Evolutionary conservation across 2,113 vertebrate genomes (phyloP).

Genomic region (Ornithorhynchus anatinus): DNA sequence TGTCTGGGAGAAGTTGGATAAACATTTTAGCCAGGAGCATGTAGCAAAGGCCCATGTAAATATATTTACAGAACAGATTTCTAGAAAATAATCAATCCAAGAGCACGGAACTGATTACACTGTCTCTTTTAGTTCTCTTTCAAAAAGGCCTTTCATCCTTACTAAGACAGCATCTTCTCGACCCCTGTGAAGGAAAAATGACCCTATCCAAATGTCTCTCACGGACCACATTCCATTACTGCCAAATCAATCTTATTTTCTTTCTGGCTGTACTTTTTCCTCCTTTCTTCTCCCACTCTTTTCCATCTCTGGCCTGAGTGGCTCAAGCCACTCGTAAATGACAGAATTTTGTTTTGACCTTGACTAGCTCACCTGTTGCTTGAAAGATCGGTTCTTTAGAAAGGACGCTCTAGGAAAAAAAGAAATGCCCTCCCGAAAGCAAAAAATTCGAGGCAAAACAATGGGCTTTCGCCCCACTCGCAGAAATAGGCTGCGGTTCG

Average conservation of each 20-base stretch:
- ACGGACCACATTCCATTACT: neutral
- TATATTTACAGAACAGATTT: too few species aligned
- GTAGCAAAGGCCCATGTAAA: too few species aligned
- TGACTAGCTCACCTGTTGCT: too few species aligned
- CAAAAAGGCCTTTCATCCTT: neutral
- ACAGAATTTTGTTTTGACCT: constrained; percentile 3
- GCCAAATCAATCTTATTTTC: neutral
- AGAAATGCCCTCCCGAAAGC: neutral
- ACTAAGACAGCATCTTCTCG: neutral
- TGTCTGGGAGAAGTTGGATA: too few species aligned
- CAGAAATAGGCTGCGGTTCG: neutral
- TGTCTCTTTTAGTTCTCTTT: too few species aligned
- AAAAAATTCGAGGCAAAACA: neutral
- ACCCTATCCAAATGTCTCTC: neutral
- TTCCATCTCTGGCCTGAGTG: neutral
- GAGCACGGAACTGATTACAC: too few species aligned
- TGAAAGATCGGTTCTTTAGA: neutral
- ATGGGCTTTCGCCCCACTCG: neutral
- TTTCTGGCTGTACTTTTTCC: neutral
- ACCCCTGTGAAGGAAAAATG: neutral
- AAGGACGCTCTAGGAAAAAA: neutral
- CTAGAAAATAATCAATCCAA: too few species aligned
- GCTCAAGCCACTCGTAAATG: neutral
- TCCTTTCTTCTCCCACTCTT: neutral
- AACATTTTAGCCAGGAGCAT: too few species aligned